Evolutionary conservation across 2,113 vertebrate species (phyloP), one percentile per base, ranked within the genome.

Genomic region (Origma solitaria): DNA sequence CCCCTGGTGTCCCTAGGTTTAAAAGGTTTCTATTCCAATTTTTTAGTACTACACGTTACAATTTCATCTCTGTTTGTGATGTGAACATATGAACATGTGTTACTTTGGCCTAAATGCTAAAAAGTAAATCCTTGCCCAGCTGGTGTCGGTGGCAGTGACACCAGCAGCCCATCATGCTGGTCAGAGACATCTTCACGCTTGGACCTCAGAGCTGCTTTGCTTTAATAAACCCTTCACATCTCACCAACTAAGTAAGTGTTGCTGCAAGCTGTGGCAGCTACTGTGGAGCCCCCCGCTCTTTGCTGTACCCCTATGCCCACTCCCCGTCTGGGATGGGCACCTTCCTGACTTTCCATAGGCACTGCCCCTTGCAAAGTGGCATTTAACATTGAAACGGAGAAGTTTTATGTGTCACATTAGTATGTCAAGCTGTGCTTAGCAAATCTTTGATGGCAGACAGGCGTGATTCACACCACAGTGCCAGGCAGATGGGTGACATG

Each of bases 401-500:
- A 49, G 18, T 37, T 30, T 66, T 40, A 7, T 56, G 12, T 22
- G 14, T 65, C 14, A 5, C 35, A 5, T 33, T 56, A 68, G 15
- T 68, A 27, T 72, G 89, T 91, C 44, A 49, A 40, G 30, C 80
- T 81, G 40, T 87, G 35, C 30, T 87, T 62, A 80, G 57, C 40
- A 35, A 33, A 38, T 49, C 38, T 80, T 53, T 57, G 72, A 9
- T 7, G 11, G n/a, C 2, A 9, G 64, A 40, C 33, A 82, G 60
- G 40, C 2, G 13, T 19, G 40, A 60, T 88, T 69, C 60, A 37
- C 6, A 4, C 58, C 0, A 0, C 53, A 60, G 54, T 75, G 54
- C 94, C 72, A 84, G 82, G 90, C 58, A 83, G 96, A 82, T 94
- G 96, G 96, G 97, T 94, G 97, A 84, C 87, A 50, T 80, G 90